These are phyloP conservation scores for Argentina silus DNA, from an alignment of 2,797 vertebrate genomes.

Conservation along the genomic window DNA sequence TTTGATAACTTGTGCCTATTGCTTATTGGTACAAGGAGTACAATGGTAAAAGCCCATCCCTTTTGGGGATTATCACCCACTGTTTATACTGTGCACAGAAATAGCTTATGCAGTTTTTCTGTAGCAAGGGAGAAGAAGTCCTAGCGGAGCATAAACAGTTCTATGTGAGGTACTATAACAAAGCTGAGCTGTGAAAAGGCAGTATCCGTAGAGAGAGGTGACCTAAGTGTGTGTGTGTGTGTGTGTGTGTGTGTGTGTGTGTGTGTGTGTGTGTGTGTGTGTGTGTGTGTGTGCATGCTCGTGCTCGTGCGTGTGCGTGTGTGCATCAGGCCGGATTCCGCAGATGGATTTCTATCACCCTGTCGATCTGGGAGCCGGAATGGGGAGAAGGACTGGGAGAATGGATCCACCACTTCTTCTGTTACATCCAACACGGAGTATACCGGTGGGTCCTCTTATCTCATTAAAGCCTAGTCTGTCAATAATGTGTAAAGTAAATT, in stretches of 20 bases:
- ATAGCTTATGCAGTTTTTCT: neutral
- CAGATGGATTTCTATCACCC: constrained; percentile 92
- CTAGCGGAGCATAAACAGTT: neutral
- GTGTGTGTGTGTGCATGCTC: constrained; percentile 26
- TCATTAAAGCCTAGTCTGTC: too few relatives aligned
- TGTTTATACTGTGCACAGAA: constrained; percentile 6
- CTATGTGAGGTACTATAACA: neutral
- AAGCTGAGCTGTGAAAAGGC: constrained; percentile 25
- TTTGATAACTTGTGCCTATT: neutral
- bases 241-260: constrained; percentile 14
- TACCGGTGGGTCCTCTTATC: constrained; percentile 84
- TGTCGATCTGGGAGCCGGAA: constrained; percentile 92
- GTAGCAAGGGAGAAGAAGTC: neutral
- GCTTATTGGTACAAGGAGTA: neutral
- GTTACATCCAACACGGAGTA: constrained; percentile 96
- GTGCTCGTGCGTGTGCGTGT: constrained; percentile 27
- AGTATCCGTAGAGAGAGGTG: constrained; percentile 26
- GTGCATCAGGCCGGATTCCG: constrained; percentile 89
- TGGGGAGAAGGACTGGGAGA: constrained; percentile 98
- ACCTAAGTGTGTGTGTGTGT: constrained; percentile 26
- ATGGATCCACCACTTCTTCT: constrained; percentile 95
- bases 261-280: constrained; percentile 16
- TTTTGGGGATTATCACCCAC: neutral
- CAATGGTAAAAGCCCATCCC: constrained; percentile 4
- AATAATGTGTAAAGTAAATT: too few relatives aligned